Evolutionary conservation across 1,140 invertebrate species (phyloP).

Genomic region (Cydia splendana): DNA sequence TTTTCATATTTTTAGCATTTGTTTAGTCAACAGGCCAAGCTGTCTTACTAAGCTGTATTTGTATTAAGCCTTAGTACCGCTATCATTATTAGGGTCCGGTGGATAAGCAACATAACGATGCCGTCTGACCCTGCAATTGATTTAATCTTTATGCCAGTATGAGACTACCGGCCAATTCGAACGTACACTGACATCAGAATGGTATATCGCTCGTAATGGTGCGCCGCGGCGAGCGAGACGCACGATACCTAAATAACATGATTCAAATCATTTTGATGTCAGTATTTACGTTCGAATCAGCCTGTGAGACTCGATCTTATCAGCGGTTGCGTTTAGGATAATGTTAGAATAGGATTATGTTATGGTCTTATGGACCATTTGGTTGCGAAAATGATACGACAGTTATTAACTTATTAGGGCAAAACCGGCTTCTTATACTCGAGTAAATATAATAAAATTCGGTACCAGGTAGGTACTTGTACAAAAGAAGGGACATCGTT

Average conservation of each 20-base stretch:
- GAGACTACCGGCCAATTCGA: background rate
- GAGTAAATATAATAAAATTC: too few species aligned
- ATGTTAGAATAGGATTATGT: background rate
- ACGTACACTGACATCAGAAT: too few species aligned
- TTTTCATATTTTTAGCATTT: background rate
- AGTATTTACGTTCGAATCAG: too few species aligned
- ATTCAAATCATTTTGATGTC: too few species aligned
- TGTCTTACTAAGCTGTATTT: conserved; percentile 7
- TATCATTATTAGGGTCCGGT: conserved; percentile 18
- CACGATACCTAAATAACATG: too few species aligned
- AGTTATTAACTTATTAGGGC: background rate
- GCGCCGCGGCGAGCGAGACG: too few species aligned
- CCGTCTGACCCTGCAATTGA: conserved; percentile 22
- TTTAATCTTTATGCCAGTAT: conserved; percentile 14
- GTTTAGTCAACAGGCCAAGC: background rate
- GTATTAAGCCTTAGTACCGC: conserved; percentile 26
- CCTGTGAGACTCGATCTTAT: background rate
- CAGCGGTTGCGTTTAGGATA: background rate
- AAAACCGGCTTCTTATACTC: too few species aligned
- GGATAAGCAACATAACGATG: conserved; percentile 14
- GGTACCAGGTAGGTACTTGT: too few species aligned
- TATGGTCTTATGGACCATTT: background rate
- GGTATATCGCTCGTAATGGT: too few species aligned
- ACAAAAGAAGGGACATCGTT: too few species aligned
- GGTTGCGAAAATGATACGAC: background rate